A percentile compares a stretch with the other conserved stretches of the same genome.
These are phyloP conservation scores for Okamejei kenojei DNA, from an alignment of 2,797 vertebrate species.

Conservation along the genomic window DNA sequence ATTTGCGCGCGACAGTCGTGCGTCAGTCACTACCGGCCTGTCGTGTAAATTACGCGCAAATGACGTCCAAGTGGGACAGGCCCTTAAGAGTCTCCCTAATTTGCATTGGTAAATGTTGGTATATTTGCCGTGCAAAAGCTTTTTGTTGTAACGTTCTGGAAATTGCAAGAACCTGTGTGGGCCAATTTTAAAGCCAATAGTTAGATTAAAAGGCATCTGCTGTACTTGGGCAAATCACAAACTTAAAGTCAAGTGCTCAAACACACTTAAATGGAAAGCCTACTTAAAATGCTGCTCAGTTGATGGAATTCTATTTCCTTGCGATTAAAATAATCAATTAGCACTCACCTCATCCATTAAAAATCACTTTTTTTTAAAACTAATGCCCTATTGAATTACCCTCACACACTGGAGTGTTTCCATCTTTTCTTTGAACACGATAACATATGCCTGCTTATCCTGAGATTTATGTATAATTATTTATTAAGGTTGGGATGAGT, in stretches of 20 bases:
- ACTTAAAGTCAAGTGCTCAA: neutral
- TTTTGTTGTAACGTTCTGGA: neutral
- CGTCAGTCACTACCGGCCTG: too few relatives aligned
- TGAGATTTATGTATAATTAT: neutral
- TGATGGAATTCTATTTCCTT: neutral
- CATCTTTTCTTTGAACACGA: neutral
- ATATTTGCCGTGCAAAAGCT: neutral
- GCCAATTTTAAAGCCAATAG: neutral
- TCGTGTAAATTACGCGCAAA: too few relatives aligned
- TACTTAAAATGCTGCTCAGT: neutral
- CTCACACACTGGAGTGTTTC: neutral
- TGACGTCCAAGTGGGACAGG: neutral
- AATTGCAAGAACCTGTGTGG: neutral
- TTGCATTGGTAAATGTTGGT: neutral
- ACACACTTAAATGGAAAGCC: neutral
- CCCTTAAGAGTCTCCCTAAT: too few relatives aligned
- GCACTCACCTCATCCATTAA: neutral
- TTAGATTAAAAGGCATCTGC: conserved; percentile 3
- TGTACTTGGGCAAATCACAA: neutral
- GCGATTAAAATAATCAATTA: neutral
- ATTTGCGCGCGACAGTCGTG: too few relatives aligned
- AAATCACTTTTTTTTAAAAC: neutral
- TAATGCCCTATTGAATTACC: neutral
- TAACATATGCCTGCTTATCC: neutral
- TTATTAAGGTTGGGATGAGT: neutral